A percentile compares a stretch with the other conserved stretches of the same genome.
Conservation (phyloP, 2,888 invertebrate species). For the Drosophila austrosaltans region DNA sequence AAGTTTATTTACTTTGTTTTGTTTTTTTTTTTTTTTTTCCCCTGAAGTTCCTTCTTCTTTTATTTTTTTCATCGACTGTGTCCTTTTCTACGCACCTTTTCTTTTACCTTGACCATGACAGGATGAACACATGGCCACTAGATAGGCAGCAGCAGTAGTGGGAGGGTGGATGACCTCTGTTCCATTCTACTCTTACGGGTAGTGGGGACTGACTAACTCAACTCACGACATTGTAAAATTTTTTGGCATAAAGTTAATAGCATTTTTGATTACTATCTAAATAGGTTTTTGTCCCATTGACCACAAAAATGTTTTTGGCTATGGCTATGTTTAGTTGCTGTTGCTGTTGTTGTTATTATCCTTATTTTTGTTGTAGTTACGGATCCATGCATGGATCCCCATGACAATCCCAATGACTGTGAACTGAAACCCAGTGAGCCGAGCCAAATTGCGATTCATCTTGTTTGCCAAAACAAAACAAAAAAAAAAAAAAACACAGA, state of each 20-base stretch:
- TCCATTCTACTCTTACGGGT: neutral
- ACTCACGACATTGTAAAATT: constrained; percentile 62
- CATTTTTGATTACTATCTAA: constrained; percentile 71
- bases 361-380: constrained; percentile 46
- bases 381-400: constrained; percentile 48
- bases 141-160: neutral
- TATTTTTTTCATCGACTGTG: constrained; percentile 6
- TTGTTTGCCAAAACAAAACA: constrained; percentile 36
- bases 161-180: neutral
- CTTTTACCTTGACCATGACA: constrained; percentile 51
- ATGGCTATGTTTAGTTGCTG: constrained; percentile 31
- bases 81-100: constrained; percentile 19
- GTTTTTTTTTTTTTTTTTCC: neutral
- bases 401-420: constrained; percentile 12
- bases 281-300: constrained; percentile 70
- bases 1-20: constrained; percentile 62
- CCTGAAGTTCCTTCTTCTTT: no score
- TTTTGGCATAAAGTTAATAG: constrained; percentile 70
- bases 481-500: constrained; percentile 2
- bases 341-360: constrained; percentile 27
- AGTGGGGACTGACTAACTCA: neutral
- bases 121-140: constrained; percentile 1
- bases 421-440: constrained; percentile 37
- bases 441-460: constrained; percentile 55
- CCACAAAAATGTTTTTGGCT: constrained; percentile 62